phyloP scores from a whole-genome alignment of 2,888 invertebrate species.

The Oscheius sp. region DNA sequence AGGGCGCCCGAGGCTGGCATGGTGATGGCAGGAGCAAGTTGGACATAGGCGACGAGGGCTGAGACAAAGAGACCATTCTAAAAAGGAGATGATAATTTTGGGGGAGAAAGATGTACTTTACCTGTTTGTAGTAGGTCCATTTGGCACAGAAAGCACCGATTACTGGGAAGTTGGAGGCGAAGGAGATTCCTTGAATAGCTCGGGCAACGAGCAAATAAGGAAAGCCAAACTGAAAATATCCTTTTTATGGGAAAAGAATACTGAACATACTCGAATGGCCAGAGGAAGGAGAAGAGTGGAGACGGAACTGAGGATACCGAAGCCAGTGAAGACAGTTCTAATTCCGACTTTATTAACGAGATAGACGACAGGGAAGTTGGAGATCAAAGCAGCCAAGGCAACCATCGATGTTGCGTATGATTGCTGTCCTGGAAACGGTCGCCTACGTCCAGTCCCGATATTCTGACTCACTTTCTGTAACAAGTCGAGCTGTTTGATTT shows the following conservation, averaged over 20 bases:
- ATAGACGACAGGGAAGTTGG: slow-evolving; percentile 68
- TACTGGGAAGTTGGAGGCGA: slow-evolving; percentile 71
- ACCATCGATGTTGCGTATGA: slow-evolving; percentile 66
- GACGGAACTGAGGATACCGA: slow-evolving; percentile 66
- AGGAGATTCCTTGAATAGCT: slow-evolving; percentile 69
- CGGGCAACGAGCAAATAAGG: slow-evolving; percentile 64
- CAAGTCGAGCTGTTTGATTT: not conserved
- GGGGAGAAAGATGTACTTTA: not conserved
- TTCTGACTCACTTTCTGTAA: not conserved
- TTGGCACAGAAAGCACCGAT: slow-evolving; percentile 71
- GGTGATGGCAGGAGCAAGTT: slow-evolving; percentile 67
- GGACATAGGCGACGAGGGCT: slow-evolving; percentile 70
- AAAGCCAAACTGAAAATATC: slow-evolving; percentile 62
- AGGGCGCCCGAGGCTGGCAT: slow-evolving; percentile 66
- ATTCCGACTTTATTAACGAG: slow-evolving; percentile 68
- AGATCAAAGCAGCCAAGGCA: slow-evolving; percentile 66
- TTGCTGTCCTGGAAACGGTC: slow-evolving; percentile 57
- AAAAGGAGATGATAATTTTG: not conserved
- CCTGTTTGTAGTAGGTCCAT: slow-evolving; percentile 72
- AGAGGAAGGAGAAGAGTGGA: slow-evolving; percentile 65
- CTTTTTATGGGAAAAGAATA: not conserved
- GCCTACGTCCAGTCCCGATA: too few relatives aligned
- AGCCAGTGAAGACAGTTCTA: slow-evolving; percentile 66
- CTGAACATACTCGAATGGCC: slow-evolving; percentile 56
- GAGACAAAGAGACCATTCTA: slow-evolving; percentile 71